These are phyloP conservation scores for Stenopsyche tienmushanensis DNA, from an alignment of 1,140 invertebrate species.

Conservation along the genomic window DNA sequence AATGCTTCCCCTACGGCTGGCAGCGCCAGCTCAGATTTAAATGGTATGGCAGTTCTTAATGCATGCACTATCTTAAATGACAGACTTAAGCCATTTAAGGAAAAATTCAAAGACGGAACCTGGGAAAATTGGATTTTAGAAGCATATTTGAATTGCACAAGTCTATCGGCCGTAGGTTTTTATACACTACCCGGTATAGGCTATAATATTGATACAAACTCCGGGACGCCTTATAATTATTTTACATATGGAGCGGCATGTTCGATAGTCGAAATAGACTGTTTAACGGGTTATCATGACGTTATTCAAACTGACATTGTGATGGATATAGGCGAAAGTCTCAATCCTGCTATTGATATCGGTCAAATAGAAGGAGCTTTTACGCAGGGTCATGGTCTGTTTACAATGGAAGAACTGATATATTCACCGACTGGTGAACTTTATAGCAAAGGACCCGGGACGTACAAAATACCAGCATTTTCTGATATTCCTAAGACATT, in stretches of 20 bases:
- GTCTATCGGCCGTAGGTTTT: slow-evolving; percentile 84
- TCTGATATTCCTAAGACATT: slow-evolving; percentile 88
- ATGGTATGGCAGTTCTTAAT: slow-evolving; percentile 90
- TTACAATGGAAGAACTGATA: slow-evolving; percentile 86
- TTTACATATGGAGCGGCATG: slow-evolving; percentile 79
- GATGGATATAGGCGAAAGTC: slow-evolving; percentile 88
- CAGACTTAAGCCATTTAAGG: slow-evolving; percentile 75
- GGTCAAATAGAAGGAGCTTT: slow-evolving; percentile 95
- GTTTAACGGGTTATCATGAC: slow-evolving; percentile 84
- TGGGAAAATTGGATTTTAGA: slow-evolving; percentile 85
- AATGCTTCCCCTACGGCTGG: slow-evolving; percentile 93
- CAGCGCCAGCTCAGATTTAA: slow-evolving; percentile 87
- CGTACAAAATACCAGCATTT: slow-evolving; percentile 91
- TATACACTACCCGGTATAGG: slow-evolving; percentile 79
- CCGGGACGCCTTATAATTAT: slow-evolving; percentile 75
- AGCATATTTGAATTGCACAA: slow-evolving; percentile 80
- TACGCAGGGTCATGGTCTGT: slow-evolving; percentile 90
- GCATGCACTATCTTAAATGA: slow-evolving; percentile 80
- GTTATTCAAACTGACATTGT: slow-evolving; percentile 89
- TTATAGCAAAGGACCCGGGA: slow-evolving; percentile 84
- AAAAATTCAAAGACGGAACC: slow-evolving; percentile 72
- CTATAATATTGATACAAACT: slow-evolving; percentile 72
- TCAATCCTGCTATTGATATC: slow-evolving; percentile 95
- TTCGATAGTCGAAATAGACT: slow-evolving; percentile 85
- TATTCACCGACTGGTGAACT: slow-evolving; percentile 81